These are phyloP conservation scores for Sminthopsis crassicaudata DNA, from an alignment of 2,113 vertebrate genomes.

Conservation along the genomic window DNA sequence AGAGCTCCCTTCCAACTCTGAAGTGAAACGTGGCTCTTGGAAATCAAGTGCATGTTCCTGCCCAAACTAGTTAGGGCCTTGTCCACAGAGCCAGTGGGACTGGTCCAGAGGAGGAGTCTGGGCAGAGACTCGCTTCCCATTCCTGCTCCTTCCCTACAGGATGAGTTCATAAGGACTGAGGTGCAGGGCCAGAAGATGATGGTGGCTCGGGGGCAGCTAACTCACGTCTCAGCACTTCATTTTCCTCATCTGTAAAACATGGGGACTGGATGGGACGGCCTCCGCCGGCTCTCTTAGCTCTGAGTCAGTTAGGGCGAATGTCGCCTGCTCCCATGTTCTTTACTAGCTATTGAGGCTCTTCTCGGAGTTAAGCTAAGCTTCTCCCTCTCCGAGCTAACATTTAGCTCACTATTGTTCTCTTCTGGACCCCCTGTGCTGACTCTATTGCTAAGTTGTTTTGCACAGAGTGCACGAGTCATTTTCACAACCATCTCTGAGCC, in stretches of 20 bases:
- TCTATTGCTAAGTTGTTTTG: neutral
- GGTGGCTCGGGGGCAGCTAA: no score
- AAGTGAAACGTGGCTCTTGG: neutral
- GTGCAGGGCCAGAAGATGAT: no score
- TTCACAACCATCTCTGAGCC: neutral
- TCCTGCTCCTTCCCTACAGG: neutral
- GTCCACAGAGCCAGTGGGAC: no score
- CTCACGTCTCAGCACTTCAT: neutral
- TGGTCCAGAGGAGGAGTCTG: neutral
- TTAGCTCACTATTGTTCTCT: neutral
- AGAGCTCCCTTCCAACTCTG: neutral
- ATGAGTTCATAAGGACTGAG: neutral
- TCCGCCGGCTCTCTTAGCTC: neutral
- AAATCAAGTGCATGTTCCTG: neutral
- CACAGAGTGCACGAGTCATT: neutral
- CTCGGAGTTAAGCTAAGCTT: neutral
- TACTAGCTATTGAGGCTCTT: neutral
- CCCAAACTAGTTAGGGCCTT: neutral
- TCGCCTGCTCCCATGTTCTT: neutral
- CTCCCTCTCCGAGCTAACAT: neutral
- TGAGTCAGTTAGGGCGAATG: neutral
- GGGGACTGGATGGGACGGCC: neutral
- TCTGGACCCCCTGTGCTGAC: neutral
- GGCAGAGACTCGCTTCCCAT: neutral
- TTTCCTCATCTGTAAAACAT: constrained; percentile 1